Evolutionary conservation across 2,888 invertebrate genomes (phyloP).

Genomic region (Caenorhabditis sinica): DNA sequence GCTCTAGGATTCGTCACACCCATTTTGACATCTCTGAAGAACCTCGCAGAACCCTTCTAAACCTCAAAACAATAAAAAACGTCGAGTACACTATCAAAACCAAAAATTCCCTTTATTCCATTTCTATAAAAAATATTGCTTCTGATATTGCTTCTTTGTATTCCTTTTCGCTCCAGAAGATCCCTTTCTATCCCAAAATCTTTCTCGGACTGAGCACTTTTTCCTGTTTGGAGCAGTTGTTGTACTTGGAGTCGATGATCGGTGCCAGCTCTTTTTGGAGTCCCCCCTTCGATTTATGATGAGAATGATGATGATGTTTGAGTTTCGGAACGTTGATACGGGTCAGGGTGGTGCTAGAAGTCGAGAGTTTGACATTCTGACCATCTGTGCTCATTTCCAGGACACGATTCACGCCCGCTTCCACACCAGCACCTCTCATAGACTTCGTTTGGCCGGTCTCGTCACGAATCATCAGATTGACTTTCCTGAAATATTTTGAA

Average conservation of each 20-base stretch:
- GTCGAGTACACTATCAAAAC: no score
- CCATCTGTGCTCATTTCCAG: conserved; percentile 31
- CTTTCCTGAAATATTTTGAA: conserved; percentile 5
- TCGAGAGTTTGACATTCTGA: not conserved
- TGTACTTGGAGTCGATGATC: not conserved
- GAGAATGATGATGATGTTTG: conserved; percentile 3
- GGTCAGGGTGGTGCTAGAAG: conserved; percentile 10
- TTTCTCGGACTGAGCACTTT: conserved; percentile 30
- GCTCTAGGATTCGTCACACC: no score
- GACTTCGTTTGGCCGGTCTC: conserved; percentile 40
- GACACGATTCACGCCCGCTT: conserved; percentile 33
- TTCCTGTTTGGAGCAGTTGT: conserved; percentile 18
- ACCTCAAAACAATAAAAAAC: no score
- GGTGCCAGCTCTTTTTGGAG: not conserved
- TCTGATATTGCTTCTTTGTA: no score
- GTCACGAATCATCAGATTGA: conserved; percentile 31
- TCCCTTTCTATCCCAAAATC: not conserved
- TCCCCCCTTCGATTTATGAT: not conserved
- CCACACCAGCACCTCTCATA: conserved; percentile 36
- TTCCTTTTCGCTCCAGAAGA: no score
- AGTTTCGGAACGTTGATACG: conserved; percentile 32
- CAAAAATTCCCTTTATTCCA: no score
- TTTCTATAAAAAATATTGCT: no score
- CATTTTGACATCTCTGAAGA: no score
- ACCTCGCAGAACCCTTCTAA: no score